Percentiles rank a stretch among this genome's conserved stretches.
These are phyloP conservation scores for Callithrix jacchus DNA, from an alignment of 2,113 vertebrate genomes.

Conservation along the genomic window DNA sequence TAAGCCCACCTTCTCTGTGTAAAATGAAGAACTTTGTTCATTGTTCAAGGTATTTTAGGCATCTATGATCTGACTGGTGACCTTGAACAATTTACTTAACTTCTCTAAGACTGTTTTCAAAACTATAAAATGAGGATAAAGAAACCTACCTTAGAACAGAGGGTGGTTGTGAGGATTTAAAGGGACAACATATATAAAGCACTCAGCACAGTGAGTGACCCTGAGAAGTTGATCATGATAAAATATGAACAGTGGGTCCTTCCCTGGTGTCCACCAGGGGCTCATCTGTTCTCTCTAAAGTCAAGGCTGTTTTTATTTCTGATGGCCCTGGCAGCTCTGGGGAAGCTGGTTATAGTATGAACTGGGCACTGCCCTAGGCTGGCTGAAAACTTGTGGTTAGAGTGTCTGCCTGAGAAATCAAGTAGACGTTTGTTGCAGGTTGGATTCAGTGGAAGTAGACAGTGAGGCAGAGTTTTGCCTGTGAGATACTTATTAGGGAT, in stretches of 20 bases:
- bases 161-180: not conserved
- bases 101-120: not conserved
- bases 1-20: not conserved
- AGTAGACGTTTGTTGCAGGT: not conserved
- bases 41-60: not conserved
- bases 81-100: not conserved
- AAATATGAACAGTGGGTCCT: not conserved
- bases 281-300: not conserved
- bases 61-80: not conserved
- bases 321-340: not conserved
- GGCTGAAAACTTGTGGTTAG: not conserved
- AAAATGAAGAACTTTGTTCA: not conserved
- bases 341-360: not conserved
- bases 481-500: not conserved
- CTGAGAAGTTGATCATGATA: not conserved
- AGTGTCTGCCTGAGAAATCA: not conserved
- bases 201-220: not conserved
- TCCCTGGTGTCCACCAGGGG: not conserved
- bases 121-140: not conserved
- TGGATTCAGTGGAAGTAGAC: not conserved
- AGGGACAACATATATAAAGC: not conserved
- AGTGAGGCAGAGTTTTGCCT: not conserved
- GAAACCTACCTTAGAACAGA: not conserved
- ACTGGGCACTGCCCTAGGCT: not conserved
- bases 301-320: not conserved